phyloP scores from a whole-genome alignment of 92 coral and sea anemone species.

The Metridium senile region DNA sequence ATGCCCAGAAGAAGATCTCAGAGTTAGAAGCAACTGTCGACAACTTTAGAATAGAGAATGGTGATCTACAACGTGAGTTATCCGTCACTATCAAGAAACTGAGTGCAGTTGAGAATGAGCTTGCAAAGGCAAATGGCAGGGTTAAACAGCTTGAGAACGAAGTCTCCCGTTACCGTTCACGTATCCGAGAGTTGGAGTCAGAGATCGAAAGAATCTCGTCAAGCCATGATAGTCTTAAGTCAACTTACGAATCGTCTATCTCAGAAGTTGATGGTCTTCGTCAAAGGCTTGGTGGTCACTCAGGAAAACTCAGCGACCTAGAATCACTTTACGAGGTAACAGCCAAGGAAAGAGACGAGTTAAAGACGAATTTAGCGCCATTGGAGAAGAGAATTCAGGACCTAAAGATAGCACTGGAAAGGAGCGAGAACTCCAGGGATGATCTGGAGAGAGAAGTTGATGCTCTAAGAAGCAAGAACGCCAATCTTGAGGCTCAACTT shows the following conservation, averaged over 20 bases:
- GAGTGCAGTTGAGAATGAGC: slow-evolving; percentile 70
- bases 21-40: slow-evolving; percentile 87
- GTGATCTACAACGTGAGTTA: slow-evolving; percentile 84
- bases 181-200: slow-evolving; percentile 80
- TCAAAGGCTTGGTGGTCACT: slow-evolving; percentile 71
- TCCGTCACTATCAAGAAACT: slow-evolving; percentile 73
- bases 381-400: slow-evolving; percentile 87
- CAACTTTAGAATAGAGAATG: slow-evolving; percentile 71
- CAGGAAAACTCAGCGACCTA: slow-evolving; percentile 85
- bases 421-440: slow-evolving; percentile 86
- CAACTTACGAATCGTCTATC: slow-evolving; percentile 73
- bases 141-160: slow-evolving; percentile 87
- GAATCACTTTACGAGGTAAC: slow-evolving; percentile 92
- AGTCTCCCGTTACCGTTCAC: slow-evolving; percentile 67
- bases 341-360: slow-evolving; percentile 91
- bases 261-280: slow-evolving; percentile 93
- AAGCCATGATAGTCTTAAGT: slow-evolving; percentile 69
- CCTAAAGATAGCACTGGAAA: slow-evolving; percentile 78
- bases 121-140: slow-evolving; percentile 65
- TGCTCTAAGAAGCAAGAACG: slow-evolving; percentile 71
- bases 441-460: slow-evolving; percentile 86
- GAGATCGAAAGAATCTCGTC: slow-evolving; percentile 72
- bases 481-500: slow-evolving; percentile 84
- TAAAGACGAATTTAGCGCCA: slow-evolving; percentile 76
- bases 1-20: slow-evolving; percentile 69